Evolutionary conservation across 35 echinoderm and acorn worm genomes (phyloP).

Genomic region (Anneissia japonica): DNA sequence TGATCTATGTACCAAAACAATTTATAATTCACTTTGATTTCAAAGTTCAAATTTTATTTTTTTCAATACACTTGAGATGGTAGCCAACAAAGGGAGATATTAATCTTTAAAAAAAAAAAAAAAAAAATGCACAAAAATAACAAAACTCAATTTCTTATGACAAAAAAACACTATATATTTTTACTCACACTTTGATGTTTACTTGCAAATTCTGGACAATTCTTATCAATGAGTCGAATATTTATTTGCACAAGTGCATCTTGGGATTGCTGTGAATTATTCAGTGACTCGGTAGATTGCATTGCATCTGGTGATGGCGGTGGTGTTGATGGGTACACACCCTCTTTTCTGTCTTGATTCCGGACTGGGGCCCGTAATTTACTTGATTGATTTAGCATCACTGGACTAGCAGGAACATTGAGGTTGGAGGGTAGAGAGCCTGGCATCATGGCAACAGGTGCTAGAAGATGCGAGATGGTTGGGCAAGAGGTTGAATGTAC

Average conservation of each 20-base stretch:
- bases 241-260: slow-evolving; percentile 79
- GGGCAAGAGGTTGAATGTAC: slow-evolving; percentile 89
- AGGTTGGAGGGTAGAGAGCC: slow-evolving; percentile 60
- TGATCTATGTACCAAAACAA: too few species aligned
- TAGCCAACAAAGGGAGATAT: too few species aligned
- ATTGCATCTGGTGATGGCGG: slow-evolving; percentile 42
- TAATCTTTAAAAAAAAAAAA: not conserved
- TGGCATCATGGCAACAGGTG: slow-evolving; percentile 49
- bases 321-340: slow-evolving; percentile 65
- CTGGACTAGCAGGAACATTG: not conserved
- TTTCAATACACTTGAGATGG: too few species aligned
- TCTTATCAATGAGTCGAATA: slow-evolving; percentile 67
- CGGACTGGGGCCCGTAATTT: not conserved
- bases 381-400: not conserved
- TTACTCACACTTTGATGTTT: slow-evolving; percentile 82
- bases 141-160: not conserved
- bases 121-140: not conserved
- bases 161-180: not conserved
- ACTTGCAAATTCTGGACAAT: slow-evolving; percentile 55
- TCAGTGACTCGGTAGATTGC: not conserved
- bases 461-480: slow-evolving; percentile 42
- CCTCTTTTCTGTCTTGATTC: not conserved
- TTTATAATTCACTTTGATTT: too few species aligned
- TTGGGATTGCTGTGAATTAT: not conserved
- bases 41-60: too few species aligned